Evolutionary conservation across 2,888 invertebrate genomes (phyloP).

Genomic region (Apodemia zela): DNA sequence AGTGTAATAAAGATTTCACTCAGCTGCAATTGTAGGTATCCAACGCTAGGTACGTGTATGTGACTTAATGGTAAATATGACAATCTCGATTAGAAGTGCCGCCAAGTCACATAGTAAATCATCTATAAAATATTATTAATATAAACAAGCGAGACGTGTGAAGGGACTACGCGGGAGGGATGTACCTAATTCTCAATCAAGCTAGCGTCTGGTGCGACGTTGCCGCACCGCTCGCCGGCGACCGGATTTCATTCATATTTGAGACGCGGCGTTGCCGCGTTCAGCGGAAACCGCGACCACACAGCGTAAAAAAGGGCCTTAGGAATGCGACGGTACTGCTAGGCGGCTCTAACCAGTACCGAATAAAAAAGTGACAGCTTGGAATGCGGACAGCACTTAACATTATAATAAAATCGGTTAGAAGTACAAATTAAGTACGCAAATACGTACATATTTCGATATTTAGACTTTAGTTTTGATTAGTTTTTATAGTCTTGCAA

Average conservation of each 20-base stretch:
- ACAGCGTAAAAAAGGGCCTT: conserved; percentile 77
- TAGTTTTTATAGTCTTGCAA: background rate
- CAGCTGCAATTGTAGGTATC: background rate
- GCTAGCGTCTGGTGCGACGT: conserved; percentile 73
- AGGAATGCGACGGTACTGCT: conserved; percentile 77
- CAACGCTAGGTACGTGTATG: conserved; percentile 32
- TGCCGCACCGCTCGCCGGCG: conserved; percentile 69
- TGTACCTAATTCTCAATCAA: conserved; percentile 72
- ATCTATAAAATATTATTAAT: conserved; percentile 31
- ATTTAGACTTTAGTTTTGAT: background rate
- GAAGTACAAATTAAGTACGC: background rate
- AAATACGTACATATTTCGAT: background rate
- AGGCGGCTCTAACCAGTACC: conserved; percentile 67
- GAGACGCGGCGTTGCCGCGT: conserved; percentile 77
- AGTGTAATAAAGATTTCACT: background rate
- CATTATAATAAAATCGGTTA: conserved; percentile 24
- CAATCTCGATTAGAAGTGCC: conserved; percentile 38
- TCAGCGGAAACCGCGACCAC: conserved; percentile 80
- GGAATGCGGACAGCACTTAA: conserved; percentile 66
- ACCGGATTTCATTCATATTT: conserved; percentile 81
- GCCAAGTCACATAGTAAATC: conserved; percentile 34
- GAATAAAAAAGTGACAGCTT: conserved; percentile 64
- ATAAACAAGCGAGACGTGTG: conserved; percentile 40
- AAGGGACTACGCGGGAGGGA: conserved; percentile 66
- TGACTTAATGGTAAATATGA: conserved; percentile 38